phyloP scores from a whole-genome alignment of 92 coral and sea anemone genomes.

The Palythoa caribaeorum region DNA sequence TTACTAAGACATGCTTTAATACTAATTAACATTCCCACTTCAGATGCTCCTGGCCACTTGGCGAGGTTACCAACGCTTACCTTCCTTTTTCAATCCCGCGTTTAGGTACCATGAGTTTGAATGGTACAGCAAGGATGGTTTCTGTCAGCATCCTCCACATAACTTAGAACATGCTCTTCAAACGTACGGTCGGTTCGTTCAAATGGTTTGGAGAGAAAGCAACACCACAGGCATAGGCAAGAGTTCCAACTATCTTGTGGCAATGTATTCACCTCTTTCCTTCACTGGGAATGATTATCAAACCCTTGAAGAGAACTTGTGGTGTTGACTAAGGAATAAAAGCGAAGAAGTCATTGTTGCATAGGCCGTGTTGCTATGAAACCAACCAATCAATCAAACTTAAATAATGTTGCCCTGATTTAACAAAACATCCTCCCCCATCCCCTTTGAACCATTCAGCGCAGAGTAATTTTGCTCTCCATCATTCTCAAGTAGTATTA shows the following conservation, averaged over 20 bases:
- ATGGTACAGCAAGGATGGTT: not conserved
- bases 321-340: conserved; percentile 8
- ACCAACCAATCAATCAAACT: too few species aligned
- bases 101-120: conserved; percentile 16
- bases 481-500: too few species aligned
- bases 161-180: conserved; percentile 22
- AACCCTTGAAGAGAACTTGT: conserved; percentile 19
- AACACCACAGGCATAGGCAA: conserved; percentile 17
- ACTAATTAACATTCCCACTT: not conserved
- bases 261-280: not conserved
- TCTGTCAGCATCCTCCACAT: not conserved
- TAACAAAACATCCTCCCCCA: too few species aligned
- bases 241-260: conserved; percentile 8
- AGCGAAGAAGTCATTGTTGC: not conserved
- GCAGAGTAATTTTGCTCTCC: too few species aligned
- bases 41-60: not conserved
- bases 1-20: not conserved
- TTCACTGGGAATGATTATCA: not conserved
- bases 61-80: not conserved
- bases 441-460: too few species aligned
- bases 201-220: conserved; percentile 30
- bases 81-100: not conserved
- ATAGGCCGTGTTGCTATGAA: too few species aligned
- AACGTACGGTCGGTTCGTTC: not conserved
- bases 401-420: too few species aligned